Percentiles rank a stretch among this genome's conserved stretches.
Conservation (phyloP, 2,113 vertebrate species). For the Thalassoma bifasciatum region DNA sequence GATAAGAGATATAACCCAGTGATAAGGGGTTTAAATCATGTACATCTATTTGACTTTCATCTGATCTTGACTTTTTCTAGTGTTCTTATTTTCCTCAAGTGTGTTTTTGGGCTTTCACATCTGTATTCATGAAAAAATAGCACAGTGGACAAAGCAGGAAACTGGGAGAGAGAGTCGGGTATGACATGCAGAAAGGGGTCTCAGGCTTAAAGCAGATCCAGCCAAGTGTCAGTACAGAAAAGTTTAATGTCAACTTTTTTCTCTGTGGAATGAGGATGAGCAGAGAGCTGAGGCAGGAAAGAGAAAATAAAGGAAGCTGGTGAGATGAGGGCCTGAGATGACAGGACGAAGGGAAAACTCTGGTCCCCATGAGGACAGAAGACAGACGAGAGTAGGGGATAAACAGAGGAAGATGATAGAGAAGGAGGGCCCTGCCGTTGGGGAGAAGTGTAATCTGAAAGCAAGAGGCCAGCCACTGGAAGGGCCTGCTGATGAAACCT, state of each 20-base stretch:
- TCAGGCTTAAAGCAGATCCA: too few relatives aligned
- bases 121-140: too few relatives aligned
- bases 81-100: too few relatives aligned
- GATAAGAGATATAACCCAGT: too few relatives aligned
- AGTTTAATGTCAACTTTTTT: slow-evolving; percentile 18
- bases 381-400: slow-evolving; percentile 19
- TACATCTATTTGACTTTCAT: too few relatives aligned
- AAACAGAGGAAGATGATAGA: slow-evolving; percentile 57
- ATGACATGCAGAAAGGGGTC: too few relatives aligned
- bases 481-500: slow-evolving; percentile 67
- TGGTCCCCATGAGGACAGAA: slow-evolving; percentile 33
- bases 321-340: slow-evolving; percentile 39
- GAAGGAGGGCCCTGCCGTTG: slow-evolving; percentile 34
- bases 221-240: slow-evolving; percentile 1
- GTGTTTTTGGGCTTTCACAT: too few relatives aligned
- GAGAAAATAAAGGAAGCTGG: slow-evolving; percentile 14
- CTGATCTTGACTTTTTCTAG: too few relatives aligned
- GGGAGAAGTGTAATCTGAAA: slow-evolving; percentile 70
- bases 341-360: slow-evolving; percentile 39
- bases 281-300: slow-evolving; percentile 11
- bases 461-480: slow-evolving; percentile 55
- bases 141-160: too few relatives aligned
- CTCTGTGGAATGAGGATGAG: background rate
- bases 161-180: too few relatives aligned
- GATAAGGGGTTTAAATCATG: too few relatives aligned